These are phyloP conservation scores for Arvicanthis niloticus DNA, from an alignment of 2,113 vertebrate species.

Conservation along the genomic window DNA sequence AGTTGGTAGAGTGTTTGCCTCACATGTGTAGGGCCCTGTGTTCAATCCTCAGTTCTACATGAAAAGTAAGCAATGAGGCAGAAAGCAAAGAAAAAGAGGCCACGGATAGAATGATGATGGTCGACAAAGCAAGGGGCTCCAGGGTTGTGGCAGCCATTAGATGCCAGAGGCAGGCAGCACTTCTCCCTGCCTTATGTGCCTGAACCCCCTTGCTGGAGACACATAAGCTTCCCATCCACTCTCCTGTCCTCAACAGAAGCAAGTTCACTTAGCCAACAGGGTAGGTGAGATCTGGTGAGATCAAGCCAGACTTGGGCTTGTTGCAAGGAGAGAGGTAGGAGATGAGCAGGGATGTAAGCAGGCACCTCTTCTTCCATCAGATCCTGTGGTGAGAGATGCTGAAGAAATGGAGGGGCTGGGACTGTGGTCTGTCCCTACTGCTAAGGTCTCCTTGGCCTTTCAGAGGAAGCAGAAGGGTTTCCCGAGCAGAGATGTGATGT, in stretches of 20 bases:
- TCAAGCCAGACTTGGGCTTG: neutral
- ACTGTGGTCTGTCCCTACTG: neutral
- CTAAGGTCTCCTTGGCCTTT: neutral
- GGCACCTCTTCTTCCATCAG: neutral
- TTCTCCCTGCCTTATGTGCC: fast-evolving
- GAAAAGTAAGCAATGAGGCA: neutral
- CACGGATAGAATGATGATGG: fast-evolving
- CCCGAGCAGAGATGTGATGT: neutral
- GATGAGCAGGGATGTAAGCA: neutral
- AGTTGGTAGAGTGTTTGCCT: neutral
- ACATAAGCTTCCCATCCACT: neutral
- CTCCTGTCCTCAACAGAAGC: neutral
- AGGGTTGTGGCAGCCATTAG: neutral
- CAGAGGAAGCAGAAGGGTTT: neutral
- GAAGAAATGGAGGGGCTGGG: neutral
- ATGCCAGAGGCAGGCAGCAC: fast-evolving
- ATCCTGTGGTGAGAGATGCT: neutral
- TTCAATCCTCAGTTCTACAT: neutral
- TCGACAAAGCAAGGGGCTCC: neutral
- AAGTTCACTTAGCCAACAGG: neutral
- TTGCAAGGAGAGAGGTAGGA: neutral
- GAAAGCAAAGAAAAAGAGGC: neutral
- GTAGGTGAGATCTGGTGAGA: neutral
- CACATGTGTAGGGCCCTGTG: neutral
- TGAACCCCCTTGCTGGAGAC: neutral